These are phyloP conservation scores for Gopherus flavomarginatus DNA, from an alignment of 2,113 vertebrate species.

Conservation along the genomic window DNA sequence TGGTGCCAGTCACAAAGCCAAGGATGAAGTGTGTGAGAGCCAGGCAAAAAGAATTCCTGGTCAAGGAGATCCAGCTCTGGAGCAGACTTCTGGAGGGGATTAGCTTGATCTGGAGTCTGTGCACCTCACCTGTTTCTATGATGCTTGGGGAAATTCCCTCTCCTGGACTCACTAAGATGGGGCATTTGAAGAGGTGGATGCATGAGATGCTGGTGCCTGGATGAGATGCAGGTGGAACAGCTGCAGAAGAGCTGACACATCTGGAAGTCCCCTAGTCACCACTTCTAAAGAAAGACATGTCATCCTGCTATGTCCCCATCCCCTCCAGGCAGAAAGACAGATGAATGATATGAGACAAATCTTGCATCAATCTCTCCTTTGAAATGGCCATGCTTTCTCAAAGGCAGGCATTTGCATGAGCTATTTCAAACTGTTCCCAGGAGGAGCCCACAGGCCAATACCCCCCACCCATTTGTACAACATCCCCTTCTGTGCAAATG, in stretches of 20 bases:
- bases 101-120: background rate
- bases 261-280: background rate
- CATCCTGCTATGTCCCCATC: accelerated
- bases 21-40: background rate
- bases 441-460: accelerated
- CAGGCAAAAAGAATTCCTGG: background rate
- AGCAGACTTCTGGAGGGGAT: background rate
- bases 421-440: accelerated
- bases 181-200: background rate
- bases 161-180: background rate
- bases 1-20: background rate
- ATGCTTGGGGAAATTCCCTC: background rate
- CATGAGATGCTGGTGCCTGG: background rate
- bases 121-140: background rate
- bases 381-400: accelerated
- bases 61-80: background rate
- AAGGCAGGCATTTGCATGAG: background rate
- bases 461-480: accelerated
- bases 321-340: background rate
- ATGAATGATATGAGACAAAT: background rate
- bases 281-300: background rate
- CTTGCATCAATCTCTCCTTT: background rate
- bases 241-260: background rate
- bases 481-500: background rate
- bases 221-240: background rate